Evolutionary conservation across 92 coral and sea anemone species (phyloP).

Genomic region (Paramuricea clavata): DNA sequence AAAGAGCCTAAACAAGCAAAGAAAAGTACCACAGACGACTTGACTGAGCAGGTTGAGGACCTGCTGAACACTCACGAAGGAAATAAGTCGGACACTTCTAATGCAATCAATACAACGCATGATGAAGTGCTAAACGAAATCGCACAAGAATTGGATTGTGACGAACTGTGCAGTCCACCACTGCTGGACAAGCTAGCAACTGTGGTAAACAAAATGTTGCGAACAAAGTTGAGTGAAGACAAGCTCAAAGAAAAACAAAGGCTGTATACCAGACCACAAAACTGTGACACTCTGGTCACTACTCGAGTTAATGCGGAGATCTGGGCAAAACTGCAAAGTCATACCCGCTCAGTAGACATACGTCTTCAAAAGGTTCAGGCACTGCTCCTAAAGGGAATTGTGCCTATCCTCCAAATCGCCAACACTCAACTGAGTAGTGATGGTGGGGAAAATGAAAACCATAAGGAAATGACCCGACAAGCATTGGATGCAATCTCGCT

Average conservation of each 20-base stretch:
- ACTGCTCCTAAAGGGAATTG: not conserved
- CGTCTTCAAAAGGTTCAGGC: not conserved
- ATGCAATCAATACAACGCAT: too few relatives aligned
- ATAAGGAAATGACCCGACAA: not conserved
- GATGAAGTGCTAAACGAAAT: not conserved
- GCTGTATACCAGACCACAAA: not conserved
- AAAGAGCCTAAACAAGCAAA: too few relatives aligned
- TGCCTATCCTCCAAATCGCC: not conserved
- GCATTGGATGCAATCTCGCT: not conserved
- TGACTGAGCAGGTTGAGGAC: too few relatives aligned
- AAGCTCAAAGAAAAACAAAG: not conserved
- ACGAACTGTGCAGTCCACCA: not conserved
- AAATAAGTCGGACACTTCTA: too few relatives aligned
- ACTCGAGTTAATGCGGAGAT: conserved; percentile 3
- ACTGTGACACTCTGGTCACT: not conserved
- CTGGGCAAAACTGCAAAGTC: not conserved
- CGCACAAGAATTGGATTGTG: not conserved
- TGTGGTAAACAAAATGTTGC: not conserved
- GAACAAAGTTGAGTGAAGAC: conserved; percentile 6
- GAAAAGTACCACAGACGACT: too few relatives aligned
- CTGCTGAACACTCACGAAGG: too few relatives aligned
- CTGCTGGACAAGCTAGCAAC: not conserved
- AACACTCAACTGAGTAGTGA: not conserved
- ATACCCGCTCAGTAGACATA: not conserved
- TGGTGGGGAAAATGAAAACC: not conserved